A percentile compares a stretch with the other conserved stretches of the same genome.
Evolutionary conservation across 2,888 invertebrate species (phyloP).

Genomic region (Pseudeuparius sepicola): DNA sequence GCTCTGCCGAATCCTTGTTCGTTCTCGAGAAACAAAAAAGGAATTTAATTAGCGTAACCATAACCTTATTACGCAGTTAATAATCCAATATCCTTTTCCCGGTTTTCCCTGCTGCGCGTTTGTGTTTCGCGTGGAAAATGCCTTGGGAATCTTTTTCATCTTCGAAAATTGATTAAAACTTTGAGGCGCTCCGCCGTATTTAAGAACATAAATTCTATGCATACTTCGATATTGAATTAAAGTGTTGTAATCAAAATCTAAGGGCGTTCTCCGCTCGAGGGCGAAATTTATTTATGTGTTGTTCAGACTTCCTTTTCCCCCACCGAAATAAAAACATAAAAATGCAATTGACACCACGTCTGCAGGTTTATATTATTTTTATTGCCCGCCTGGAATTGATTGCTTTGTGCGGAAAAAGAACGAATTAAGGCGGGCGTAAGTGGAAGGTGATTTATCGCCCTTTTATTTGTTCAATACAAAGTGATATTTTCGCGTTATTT

Average conservation of each 20-base stretch:
- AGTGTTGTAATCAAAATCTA: slow-evolving; percentile 36
- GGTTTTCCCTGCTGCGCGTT: no score
- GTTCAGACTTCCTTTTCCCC: slow-evolving; percentile 28
- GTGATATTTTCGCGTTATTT: slow-evolving; percentile 24
- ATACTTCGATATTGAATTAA: slow-evolving; percentile 42
- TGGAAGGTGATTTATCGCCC: slow-evolving; percentile 33
- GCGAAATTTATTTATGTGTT: slow-evolving; percentile 37
- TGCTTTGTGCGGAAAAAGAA: slow-evolving; percentile 25
- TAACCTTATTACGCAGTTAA: no score
- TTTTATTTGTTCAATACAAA: slow-evolving; percentile 32
- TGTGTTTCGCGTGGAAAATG: no score
- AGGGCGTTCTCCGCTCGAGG: slow-evolving; percentile 12
- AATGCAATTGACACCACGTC: slow-evolving; percentile 40
- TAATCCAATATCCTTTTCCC: no score
- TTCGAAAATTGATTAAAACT: slow-evolving; percentile 42
- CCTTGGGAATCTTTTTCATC: slow-evolving; percentile 40
- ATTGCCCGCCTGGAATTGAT: slow-evolving; percentile 34
- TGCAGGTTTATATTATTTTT: slow-evolving; percentile 39
- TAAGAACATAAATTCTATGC: slow-evolving; percentile 42
- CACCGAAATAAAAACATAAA: slow-evolving; percentile 36
- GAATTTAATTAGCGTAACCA: no score
- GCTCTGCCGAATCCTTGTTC: no score
- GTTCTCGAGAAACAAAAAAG: no score
- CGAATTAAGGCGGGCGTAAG: slow-evolving; percentile 31
- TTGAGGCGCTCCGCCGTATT: slow-evolving; percentile 39